phyloP scores from a whole-genome alignment of 35 echinoderm and acorn worm species.

The Patiria miniata region DNA sequence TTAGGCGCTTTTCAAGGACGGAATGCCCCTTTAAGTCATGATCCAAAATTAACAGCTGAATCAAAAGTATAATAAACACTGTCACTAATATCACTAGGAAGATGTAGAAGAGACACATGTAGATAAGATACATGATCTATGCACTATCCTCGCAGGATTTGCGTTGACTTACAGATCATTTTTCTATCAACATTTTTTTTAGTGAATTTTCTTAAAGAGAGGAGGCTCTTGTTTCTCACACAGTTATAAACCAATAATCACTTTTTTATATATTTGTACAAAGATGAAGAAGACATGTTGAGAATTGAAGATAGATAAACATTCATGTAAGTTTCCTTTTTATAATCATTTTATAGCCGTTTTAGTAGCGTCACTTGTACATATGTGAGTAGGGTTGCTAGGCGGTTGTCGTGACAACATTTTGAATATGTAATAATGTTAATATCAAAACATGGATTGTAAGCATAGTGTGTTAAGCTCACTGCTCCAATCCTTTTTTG shows the following conservation, averaged over 20 bases:
- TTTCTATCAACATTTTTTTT: background rate
- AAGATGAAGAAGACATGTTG: background rate
- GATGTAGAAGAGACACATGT: no score
- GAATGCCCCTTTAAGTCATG: no score
- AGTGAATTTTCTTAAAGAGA: background rate
- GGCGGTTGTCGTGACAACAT: no score
- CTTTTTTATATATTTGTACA: slow-evolving; percentile 14
- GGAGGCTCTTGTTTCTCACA: background rate
- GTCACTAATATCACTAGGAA: no score
- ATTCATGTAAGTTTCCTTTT: background rate
- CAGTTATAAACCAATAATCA: background rate
- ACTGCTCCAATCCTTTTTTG: no score
- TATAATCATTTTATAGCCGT: slow-evolving; percentile 13
- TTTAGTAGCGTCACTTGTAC: background rate
- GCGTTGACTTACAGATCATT: background rate
- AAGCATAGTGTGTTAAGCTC: no score
- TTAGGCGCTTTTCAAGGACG: no score
- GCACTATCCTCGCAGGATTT: background rate
- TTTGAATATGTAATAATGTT: no score
- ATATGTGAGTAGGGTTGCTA: no score
- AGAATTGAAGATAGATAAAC: background rate
- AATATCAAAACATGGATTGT: no score
- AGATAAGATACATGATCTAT: background rate
- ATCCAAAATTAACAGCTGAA: no score
- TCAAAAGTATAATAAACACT: no score